These are phyloP conservation scores for Ricordea florida DNA, from an alignment of 92 coral and sea anemone genomes.

Conservation along the genomic window DNA sequence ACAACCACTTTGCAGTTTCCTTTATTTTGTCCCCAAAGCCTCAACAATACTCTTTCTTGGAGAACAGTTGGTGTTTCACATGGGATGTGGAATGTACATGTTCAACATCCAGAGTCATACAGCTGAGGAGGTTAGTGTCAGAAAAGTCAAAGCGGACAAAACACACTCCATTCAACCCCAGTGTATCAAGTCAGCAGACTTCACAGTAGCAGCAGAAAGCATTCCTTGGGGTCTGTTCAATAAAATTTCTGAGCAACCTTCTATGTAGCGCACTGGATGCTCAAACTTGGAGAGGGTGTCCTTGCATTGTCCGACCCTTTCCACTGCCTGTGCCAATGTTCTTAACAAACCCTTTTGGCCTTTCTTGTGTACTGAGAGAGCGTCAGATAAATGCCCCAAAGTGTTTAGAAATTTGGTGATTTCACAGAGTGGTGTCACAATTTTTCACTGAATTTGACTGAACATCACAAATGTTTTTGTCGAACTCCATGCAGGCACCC, in stretches of 20 bases:
- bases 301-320: slow-evolving; percentile 22
- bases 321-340: slow-evolving; percentile 17
- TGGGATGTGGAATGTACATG: slow-evolving; percentile 35
- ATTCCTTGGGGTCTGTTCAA: slow-evolving; percentile 31
- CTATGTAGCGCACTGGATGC: too few species aligned
- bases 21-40: slow-evolving; percentile 22
- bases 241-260: not conserved
- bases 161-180: slow-evolving; percentile 27
- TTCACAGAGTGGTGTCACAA: slow-evolving; percentile 20
- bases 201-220: slow-evolving; percentile 44
- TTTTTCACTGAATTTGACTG: slow-evolving; percentile 48
- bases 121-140: slow-evolving; percentile 40
- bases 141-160: not conserved
- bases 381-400: slow-evolving; percentile 18
- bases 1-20: not conserved
- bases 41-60: slow-evolving; percentile 42
- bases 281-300: slow-evolving; percentile 1
- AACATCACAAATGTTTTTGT: slow-evolving; percentile 27
- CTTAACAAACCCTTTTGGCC: not conserved
- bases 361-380: slow-evolving; percentile 49
- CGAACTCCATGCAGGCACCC: slow-evolving; percentile 22
- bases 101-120: slow-evolving; percentile 57
- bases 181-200: slow-evolving; percentile 47
- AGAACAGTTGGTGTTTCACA: slow-evolving; percentile 36
- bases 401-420: slow-evolving; percentile 7